These are phyloP conservation scores for Bombylius discolor DNA, from an alignment of 2,888 invertebrate species.

Conservation along the genomic window DNA sequence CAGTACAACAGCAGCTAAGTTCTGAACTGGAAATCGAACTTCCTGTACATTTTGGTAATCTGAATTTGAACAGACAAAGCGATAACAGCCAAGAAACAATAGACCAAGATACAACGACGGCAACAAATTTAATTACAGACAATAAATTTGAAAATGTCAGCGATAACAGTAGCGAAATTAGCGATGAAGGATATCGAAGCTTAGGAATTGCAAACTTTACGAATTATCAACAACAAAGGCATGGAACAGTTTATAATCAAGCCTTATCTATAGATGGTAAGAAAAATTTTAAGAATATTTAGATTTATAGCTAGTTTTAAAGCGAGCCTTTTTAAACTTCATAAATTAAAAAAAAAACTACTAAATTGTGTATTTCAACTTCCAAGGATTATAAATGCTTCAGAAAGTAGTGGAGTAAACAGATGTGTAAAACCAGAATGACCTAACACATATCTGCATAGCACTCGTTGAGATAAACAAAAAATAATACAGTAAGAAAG, in stretches of 20 bases:
- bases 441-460: too few relatives aligned
- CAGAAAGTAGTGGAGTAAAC: too few relatives aligned
- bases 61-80: not conserved
- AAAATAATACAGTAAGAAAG: too few relatives aligned
- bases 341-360: not conserved
- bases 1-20: too few relatives aligned
- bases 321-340: not conserved
- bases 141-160: conserved; percentile 47
- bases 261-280: conserved; percentile 60
- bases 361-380: not conserved
- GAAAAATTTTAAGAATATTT: conserved; percentile 43
- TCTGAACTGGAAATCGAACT: too few relatives aligned
- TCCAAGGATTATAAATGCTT: too few relatives aligned
- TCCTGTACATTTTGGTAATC: too few relatives aligned
- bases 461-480: too few relatives aligned
- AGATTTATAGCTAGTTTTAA: not conserved
- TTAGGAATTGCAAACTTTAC: conserved; percentile 47
- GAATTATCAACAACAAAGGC: conserved; percentile 42
- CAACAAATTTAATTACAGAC: conserved; percentile 14
- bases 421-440: too few relatives aligned
- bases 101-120: not conserved
- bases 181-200: conserved; percentile 74
- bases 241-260: conserved; percentile 57
- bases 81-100: not conserved
- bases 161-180: conserved; percentile 72